These are phyloP conservation scores for Phymanthus crucifer DNA, from an alignment of 92 coral and sea anemone genomes.

Conservation along the genomic window DNA sequence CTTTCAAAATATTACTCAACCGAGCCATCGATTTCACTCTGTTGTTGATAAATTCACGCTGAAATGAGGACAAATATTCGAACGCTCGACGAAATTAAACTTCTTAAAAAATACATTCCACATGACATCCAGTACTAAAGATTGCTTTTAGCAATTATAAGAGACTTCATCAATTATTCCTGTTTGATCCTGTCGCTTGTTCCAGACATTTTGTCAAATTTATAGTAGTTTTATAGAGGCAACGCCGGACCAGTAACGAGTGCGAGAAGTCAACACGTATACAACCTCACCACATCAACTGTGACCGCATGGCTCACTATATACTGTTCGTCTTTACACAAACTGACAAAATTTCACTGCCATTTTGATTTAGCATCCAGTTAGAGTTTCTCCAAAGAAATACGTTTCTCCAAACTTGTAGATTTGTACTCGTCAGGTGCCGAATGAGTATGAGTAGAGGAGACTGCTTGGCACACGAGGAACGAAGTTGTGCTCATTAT, in stretches of 20 bases:
- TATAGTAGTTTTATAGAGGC: too few relatives aligned
- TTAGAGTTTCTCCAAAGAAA: neutral
- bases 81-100: neutral
- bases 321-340: neutral
- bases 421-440: neutral
- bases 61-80: neutral
- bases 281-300: neutral
- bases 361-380: neutral
- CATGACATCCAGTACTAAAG: neutral
- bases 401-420: neutral
- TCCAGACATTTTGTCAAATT: neutral
- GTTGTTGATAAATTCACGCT: neutral
- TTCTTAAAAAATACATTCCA: neutral
- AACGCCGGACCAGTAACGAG: too few relatives aligned
- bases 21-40: neutral
- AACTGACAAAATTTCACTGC: neutral
- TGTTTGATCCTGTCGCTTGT: conserved; percentile 3
- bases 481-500: neutral
- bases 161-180: conserved; percentile 3
- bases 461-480: neutral
- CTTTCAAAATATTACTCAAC: neutral
- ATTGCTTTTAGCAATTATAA: neutral
- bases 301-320: neutral
- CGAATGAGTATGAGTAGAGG: neutral
- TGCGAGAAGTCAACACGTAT: neutral